phyloP scores from a whole-genome alignment of 2,888 invertebrate genomes.

The Acanthococcus lagerstroemiae region DNA sequence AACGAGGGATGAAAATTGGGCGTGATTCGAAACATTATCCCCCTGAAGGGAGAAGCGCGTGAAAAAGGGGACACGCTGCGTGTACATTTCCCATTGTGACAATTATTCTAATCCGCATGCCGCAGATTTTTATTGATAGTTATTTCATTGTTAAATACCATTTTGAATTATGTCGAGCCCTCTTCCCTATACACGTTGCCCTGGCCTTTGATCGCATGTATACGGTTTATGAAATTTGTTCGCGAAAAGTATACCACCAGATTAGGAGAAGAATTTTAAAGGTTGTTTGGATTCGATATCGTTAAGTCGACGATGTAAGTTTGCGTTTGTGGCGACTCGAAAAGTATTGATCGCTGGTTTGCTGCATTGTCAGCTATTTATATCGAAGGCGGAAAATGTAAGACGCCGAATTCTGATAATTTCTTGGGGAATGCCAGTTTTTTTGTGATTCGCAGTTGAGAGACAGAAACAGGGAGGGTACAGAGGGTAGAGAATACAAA shows the following conservation, averaged over 20 bases:
- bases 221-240: too few relatives aligned
- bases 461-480: too few relatives aligned
- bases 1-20: constrained; percentile 31
- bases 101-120: constrained; percentile 27
- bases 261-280: neutral
- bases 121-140: constrained; percentile 28
- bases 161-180: constrained; percentile 16
- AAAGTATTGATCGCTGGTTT: neutral
- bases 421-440: too few relatives aligned
- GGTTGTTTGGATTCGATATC: neutral
- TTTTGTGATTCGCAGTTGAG: too few relatives aligned
- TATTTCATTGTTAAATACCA: constrained; percentile 31
- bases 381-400: neutral
- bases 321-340: neutral
- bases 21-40: constrained; percentile 24
- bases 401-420: neutral
- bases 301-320: neutral
- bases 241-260: too few relatives aligned
- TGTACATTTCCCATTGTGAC: constrained; percentile 18
- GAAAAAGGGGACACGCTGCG: constrained; percentile 12
- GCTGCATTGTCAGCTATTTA: neutral
- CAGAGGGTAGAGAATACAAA: too few relatives aligned
- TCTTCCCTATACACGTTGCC: neutral
- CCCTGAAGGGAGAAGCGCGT: neutral
- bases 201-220: neutral